phyloP scores from a whole-genome alignment of 2,113 vertebrate genomes.

The Alligator mississippiensis region DNA sequence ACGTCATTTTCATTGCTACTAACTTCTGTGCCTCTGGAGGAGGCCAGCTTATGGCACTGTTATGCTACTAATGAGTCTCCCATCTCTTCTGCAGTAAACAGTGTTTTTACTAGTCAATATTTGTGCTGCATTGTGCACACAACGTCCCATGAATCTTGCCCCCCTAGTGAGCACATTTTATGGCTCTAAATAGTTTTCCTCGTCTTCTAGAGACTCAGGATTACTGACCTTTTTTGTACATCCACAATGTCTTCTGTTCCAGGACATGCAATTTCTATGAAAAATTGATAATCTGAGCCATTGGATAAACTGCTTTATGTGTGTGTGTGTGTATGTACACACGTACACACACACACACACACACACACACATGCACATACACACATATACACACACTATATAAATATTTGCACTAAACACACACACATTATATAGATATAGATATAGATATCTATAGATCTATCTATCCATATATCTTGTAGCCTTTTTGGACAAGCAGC shows the following conservation, averaged over 20 bases:
- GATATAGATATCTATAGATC: neutral
- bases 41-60: constrained; percentile 68
- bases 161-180: neutral
- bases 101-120: constrained; percentile 58
- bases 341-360: no score
- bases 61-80: constrained; percentile 68
- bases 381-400: no score
- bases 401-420: no score
- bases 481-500: constrained; percentile 19
- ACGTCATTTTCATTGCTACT: constrained; percentile 62
- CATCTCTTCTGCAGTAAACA: constrained; percentile 67
- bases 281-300: constrained; percentile 32
- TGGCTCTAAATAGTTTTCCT: constrained; percentile 26
- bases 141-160: constrained; percentile 3
- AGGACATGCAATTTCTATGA: constrained; percentile 42
- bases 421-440: no score
- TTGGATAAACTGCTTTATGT: neutral
- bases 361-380: no score
- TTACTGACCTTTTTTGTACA: constrained; percentile 13
- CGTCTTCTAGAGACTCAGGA: neutral
- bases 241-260: constrained; percentile 2
- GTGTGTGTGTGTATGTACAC: no score
- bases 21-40: constrained; percentile 75
- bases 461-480: constrained; percentile 38
- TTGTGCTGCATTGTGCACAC: constrained; percentile 49